Percentiles rank a stretch among this genome's conserved stretches.
These are phyloP conservation scores for Ridgeia piscesae DNA, from an alignment of 1,140 invertebrate species.

Conservation along the genomic window DNA sequence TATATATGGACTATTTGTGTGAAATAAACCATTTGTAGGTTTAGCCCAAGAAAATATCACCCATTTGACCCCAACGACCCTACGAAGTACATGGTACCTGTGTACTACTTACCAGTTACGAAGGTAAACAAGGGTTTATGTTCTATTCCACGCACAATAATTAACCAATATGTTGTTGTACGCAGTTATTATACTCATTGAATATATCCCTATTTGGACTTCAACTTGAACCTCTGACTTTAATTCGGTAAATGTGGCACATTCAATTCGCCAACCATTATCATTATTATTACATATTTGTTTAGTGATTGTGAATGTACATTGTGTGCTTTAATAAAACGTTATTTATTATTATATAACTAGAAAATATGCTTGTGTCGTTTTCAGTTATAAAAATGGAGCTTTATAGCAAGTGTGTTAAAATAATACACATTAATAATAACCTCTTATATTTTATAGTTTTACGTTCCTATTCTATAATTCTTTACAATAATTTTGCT, in stretches of 20 bases:
- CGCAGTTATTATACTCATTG: too few relatives aligned
- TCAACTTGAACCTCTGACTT: too few relatives aligned
- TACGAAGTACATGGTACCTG: slow-evolving; percentile 6
- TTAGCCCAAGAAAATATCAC: not conserved
- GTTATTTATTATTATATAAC: not conserved
- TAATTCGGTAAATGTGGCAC: too few relatives aligned
- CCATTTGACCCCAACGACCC: slow-evolving; percentile 9
- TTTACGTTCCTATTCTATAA: not conserved
- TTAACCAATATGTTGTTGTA: not conserved
- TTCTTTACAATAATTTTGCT: too few relatives aligned
- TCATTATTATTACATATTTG: too few relatives aligned
- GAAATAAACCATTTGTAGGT: slow-evolving; percentile 10
- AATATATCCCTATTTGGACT: too few relatives aligned
- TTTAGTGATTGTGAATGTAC: too few relatives aligned
- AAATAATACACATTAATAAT: not conserved
- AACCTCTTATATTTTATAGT: not conserved
- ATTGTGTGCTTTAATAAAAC: too few relatives aligned
- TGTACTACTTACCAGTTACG: slow-evolving; percentile 9
- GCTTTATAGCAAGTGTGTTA: not conserved
- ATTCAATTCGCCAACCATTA: too few relatives aligned
- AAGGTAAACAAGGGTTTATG: not conserved
- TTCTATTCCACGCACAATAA: too few relatives aligned
- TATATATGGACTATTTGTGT: not conserved
- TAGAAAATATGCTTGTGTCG: not conserved
- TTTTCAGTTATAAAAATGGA: not conserved